A percentile compares a stretch with the other conserved stretches of the same genome.
phyloP scores from a whole-genome alignment of 2,888 invertebrate species.

The Stictocephala bisonia region DNA sequence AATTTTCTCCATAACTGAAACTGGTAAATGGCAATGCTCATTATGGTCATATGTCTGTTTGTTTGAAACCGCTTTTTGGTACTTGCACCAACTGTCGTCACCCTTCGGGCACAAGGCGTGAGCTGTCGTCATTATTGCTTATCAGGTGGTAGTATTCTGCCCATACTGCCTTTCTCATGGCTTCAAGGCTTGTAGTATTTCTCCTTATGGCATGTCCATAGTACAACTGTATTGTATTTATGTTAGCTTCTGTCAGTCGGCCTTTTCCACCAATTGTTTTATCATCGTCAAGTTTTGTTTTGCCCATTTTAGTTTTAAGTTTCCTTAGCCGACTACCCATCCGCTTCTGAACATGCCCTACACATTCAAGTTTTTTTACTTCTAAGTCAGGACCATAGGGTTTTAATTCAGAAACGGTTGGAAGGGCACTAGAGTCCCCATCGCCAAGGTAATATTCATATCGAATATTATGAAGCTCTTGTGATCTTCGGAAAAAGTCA shows the following conservation, averaged over 20 bases:
- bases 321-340: constrained; percentile 49
- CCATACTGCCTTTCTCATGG: constrained; percentile 58
- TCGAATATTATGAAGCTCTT: constrained; percentile 34
- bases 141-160: constrained; percentile 56
- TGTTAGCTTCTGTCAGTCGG: constrained; percentile 54
- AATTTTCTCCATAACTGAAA: constrained; percentile 13
- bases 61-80: constrained; percentile 45
- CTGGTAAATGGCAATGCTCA: constrained; percentile 4
- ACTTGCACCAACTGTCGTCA: constrained; percentile 56
- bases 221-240: constrained; percentile 56
- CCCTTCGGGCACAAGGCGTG: constrained; percentile 56
- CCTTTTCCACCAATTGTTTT: constrained; percentile 52
- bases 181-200: constrained; percentile 52
- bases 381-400: constrained; percentile 47
- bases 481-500: constrained; percentile 47
- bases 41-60: constrained; percentile 35
- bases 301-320: constrained; percentile 26
- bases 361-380: constrained; percentile 38
- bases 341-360: constrained; percentile 36
- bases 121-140: constrained; percentile 55
- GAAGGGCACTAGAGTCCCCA: constrained; percentile 30
- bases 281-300: constrained; percentile 30
- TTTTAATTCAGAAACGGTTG: constrained; percentile 18
- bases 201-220: constrained; percentile 58
- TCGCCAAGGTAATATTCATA: constrained; percentile 43